Evolutionary conservation across 2,888 invertebrate genomes (phyloP).

Genomic region (Chrysotoxum bicinctum): DNA sequence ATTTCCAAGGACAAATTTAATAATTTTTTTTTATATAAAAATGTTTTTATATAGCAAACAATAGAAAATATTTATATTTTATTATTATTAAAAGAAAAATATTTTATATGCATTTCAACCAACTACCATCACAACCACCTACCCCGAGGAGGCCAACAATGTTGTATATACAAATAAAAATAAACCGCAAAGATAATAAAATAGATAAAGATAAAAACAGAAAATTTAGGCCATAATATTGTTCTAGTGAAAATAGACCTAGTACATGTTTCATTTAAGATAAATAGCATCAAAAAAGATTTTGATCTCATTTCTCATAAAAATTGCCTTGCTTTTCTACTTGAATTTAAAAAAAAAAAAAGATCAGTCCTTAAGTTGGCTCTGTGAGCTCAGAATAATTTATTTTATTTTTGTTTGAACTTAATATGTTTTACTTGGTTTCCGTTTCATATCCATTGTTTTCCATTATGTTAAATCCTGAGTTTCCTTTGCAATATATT

Average conservation of each 20-base stretch:
- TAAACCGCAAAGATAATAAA: constrained; percentile 17
- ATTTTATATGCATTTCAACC: constrained; percentile 71
- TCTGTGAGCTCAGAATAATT: constrained; percentile 54
- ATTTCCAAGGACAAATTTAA: constrained; percentile 14
- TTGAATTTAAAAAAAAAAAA: constrained; percentile 39
- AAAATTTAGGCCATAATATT: constrained; percentile 31
- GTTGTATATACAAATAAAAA: constrained; percentile 54
- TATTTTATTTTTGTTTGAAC: constrained; percentile 43
- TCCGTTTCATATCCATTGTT: constrained; percentile 59
- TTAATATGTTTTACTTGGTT: constrained; percentile 63
- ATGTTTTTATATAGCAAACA: constrained; percentile 51
- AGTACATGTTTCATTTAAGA: constrained; percentile 63
- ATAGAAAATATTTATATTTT: constrained; percentile 17
- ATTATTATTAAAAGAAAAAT: constrained; percentile 56
- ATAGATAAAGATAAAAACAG: neutral
- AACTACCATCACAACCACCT: constrained; percentile 66
- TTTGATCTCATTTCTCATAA: constrained; percentile 61
- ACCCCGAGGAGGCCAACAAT: constrained; percentile 66
- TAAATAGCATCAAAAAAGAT: constrained; percentile 36
- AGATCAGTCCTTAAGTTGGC: constrained; percentile 63
- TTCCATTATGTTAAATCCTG: constrained; percentile 39
- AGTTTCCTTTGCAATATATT: constrained; percentile 54
- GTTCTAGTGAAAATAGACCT: constrained; percentile 62
- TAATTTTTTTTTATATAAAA: constrained; percentile 25
- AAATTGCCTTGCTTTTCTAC: constrained; percentile 67